Percentiles rank a stretch among this genome's conserved stretches.
Conservation (phyloP, 1,140 invertebrate species). For the Battus philenor region DNA sequence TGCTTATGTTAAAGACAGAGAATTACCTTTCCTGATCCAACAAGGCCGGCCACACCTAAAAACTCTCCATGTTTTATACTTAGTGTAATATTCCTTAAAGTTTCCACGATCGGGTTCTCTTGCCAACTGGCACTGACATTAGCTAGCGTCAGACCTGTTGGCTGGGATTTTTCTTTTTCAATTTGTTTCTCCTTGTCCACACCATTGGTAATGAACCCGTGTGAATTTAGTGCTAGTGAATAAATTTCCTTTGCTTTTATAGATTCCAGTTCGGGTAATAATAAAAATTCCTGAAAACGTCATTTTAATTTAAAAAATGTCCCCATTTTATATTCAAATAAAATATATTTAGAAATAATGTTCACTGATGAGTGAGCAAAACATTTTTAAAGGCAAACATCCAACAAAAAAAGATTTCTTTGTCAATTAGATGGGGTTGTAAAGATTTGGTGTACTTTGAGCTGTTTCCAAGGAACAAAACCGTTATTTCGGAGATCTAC, state of each 20-base stretch:
- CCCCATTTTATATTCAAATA: neutral
- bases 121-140: constrained; percentile 79
- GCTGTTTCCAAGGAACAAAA: too few relatives aligned
- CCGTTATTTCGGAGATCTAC: too few relatives aligned
- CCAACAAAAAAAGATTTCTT: too few relatives aligned
- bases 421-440: too few relatives aligned
- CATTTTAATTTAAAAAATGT: neutral
- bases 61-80: constrained; percentile 80
- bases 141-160: constrained; percentile 65
- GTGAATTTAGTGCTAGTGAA: constrained; percentile 30
- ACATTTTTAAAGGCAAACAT: neutral
- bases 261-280: constrained; percentile 71
- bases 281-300: constrained; percentile 68
- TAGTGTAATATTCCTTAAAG: constrained; percentile 79
- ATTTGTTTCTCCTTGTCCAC: constrained; percentile 35
- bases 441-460: too few relatives aligned
- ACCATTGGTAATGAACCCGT: constrained; percentile 41
- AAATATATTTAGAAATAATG: too few relatives aligned
- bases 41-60: constrained; percentile 84
- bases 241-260: constrained; percentile 34
- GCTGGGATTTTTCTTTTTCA: constrained; percentile 31
- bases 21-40: constrained; percentile 86
- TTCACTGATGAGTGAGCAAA: too few relatives aligned
- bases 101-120: constrained; percentile 76
- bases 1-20: too few relatives aligned